Conservation (phyloP, 2,113 vertebrate species). For the Anser cygnoides region DNA sequence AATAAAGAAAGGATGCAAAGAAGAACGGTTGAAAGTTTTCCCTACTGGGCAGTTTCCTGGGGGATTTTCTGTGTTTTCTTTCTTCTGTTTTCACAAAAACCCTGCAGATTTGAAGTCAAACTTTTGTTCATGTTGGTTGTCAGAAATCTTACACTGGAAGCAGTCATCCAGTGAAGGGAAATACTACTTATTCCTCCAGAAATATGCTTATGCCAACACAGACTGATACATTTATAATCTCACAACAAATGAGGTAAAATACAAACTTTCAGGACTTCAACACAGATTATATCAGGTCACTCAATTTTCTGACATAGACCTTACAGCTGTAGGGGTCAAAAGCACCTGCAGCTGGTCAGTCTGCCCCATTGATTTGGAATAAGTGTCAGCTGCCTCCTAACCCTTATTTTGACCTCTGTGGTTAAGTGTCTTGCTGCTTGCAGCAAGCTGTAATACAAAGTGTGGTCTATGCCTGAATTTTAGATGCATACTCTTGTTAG, state of each 20-base stretch:
- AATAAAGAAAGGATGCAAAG: background rate
- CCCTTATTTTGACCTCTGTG: background rate
- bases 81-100: background rate
- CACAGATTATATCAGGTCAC: background rate
- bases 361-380: background rate
- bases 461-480: background rate
- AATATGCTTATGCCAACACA: background rate
- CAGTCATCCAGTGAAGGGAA: background rate
- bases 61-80: background rate
- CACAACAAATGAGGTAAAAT: background rate
- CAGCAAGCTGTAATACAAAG: background rate
- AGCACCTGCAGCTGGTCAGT: background rate
- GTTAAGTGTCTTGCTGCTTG: background rate
- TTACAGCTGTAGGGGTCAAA: background rate
- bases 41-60: background rate
- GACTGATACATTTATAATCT: background rate
- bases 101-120: background rate
- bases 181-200: background rate
- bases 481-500: fast-evolving
- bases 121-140: background rate
- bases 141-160: background rate
- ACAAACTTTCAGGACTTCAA: background rate
- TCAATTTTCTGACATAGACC: background rate
- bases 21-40: background rate
- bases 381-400: background rate